Conservation (phyloP, 2,113 vertebrate species). For the Heterotis niloticus region DNA sequence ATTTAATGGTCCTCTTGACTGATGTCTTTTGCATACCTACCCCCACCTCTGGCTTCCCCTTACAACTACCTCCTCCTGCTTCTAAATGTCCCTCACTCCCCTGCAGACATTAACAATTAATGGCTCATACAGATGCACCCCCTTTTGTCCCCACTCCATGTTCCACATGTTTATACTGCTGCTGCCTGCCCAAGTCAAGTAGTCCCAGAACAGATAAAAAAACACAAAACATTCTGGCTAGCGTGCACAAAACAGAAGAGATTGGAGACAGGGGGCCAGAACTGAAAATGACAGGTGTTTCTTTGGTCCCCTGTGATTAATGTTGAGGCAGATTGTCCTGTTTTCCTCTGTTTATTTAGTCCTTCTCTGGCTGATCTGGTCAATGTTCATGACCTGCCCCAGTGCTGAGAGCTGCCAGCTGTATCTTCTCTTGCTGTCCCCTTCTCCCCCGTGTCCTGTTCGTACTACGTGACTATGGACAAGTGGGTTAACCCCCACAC, state of each 20-base stretch:
- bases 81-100: neutral
- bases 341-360: constrained; percentile 17
- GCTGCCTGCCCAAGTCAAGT: neutral
- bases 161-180: neutral
- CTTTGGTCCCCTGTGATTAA: constrained; percentile 10
- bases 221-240: neutral
- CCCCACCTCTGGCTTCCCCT: neutral
- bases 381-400: neutral
- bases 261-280: neutral
- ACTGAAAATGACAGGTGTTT: neutral
- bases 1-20: neutral
- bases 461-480: neutral
- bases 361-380: constrained; percentile 12
- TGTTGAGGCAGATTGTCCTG: neutral
- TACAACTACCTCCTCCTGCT: constrained; percentile 31
- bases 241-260: neutral
- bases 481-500: neutral
- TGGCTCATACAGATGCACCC: neutral
- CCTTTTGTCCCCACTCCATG: neutral
- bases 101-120: neutral
- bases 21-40: neutral
- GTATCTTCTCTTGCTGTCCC: neutral
- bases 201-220: neutral
- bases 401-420: neutral
- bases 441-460: neutral